A percentile compares a stretch with the other conserved stretches of the same genome.
phyloP scores from a whole-genome alignment of 2,888 invertebrate species.

The Lacanobia oleracea region DNA sequence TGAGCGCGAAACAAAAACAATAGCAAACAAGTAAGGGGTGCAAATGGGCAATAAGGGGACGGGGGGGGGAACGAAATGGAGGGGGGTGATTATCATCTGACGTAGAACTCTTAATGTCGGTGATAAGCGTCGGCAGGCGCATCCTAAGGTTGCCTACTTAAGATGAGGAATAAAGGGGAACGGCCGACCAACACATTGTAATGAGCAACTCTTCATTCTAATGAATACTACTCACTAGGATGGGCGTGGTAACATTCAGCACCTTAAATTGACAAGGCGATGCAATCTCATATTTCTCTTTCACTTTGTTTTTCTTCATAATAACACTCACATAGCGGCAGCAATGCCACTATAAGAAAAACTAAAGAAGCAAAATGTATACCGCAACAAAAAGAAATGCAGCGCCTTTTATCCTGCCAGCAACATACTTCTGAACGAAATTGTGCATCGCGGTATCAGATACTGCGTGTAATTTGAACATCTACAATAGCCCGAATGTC shows the following conservation, averaged over 20 bases:
- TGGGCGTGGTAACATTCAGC: background rate
- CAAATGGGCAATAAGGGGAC: constrained; percentile 17
- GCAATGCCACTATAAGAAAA: too few relatives aligned
- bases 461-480: too few relatives aligned
- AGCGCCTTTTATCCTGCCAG: too few relatives aligned
- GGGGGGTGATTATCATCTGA: constrained; percentile 52
- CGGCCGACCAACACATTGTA: background rate
- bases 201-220: background rate
- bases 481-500: too few relatives aligned
- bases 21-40: constrained; percentile 21
- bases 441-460: too few relatives aligned
- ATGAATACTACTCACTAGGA: background rate
- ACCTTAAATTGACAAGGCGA: too few relatives aligned
- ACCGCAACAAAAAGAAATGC: too few relatives aligned
- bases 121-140: constrained; percentile 44
- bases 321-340: background rate
- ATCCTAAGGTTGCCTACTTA: constrained; percentile 23
- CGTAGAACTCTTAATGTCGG: constrained; percentile 56
- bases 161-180: constrained; percentile 15
- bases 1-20: constrained; percentile 55
- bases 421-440: too few relatives aligned
- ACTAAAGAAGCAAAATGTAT: too few relatives aligned
- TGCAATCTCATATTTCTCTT: background rate
- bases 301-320: background rate
- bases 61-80: constrained; percentile 1